A percentile compares a stretch with the other conserved stretches of the same genome.
phyloP scores from a whole-genome alignment of 1,140 invertebrate species.

The Samia ricini region DNA sequence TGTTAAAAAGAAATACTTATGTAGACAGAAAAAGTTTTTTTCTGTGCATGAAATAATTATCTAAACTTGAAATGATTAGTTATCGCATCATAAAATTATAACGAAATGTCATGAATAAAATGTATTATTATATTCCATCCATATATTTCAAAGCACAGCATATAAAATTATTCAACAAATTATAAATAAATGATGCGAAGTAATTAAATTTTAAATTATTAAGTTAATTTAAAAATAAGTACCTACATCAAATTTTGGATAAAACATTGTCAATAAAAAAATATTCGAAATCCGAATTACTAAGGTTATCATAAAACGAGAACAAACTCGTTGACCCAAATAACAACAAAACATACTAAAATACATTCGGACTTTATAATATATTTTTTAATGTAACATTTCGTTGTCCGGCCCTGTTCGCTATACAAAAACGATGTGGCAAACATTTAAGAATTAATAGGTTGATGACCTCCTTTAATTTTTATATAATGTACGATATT shows the following conservation, averaged over 20 bases:
- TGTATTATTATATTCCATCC: no score
- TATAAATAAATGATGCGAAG: no score
- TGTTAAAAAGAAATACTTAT: no score
- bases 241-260: not conserved
- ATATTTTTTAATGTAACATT: not conserved
- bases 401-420: not conserved
- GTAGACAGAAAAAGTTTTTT: no score
- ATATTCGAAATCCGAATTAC: not conserved
- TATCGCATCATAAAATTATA: no score
- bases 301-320: not conserved
- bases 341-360: not conserved
- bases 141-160: no score
- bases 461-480: not conserved
- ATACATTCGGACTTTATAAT: not conserved
- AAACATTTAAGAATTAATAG: not conserved
- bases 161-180: no score
- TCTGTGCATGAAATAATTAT: no score
- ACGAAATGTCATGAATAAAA: no score
- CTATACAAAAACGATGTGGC: not conserved
- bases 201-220: no score
- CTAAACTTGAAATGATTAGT: no score
- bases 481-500: not conserved
- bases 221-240: no score
- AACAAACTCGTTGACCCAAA: not conserved
- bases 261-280: not conserved